A percentile compares a stretch with the other conserved stretches of the same genome.
Conservation (phyloP, 1,140 invertebrate genomes). For the Drosophila kohkoa region DNA sequence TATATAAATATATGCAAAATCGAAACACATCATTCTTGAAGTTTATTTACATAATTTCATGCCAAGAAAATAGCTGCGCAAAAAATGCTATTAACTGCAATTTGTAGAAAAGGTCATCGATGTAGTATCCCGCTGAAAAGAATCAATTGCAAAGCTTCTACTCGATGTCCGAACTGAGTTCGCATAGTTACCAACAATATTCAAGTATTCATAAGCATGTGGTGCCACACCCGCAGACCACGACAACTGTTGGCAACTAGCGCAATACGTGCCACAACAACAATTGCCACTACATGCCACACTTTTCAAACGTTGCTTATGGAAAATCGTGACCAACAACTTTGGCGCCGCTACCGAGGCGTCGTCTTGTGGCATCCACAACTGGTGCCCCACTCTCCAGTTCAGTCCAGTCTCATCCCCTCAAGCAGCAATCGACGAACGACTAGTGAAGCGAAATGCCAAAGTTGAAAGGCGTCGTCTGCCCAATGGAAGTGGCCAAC, state of each 20-base stretch:
- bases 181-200: constrained; percentile 21
- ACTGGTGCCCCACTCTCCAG: constrained; percentile 31
- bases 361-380: constrained; percentile 19
- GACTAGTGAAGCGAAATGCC: constrained; percentile 52
- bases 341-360: constrained; percentile 43
- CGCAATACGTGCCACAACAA: constrained; percentile 47
- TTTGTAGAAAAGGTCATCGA: constrained; percentile 38
- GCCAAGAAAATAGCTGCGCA: constrained; percentile 1
- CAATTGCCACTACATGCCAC: constrained; percentile 54
- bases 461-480: constrained; percentile 73
- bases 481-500: constrained; percentile 13
- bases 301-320: constrained; percentile 51
- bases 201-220: constrained; percentile 15
- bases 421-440: not conserved
- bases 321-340: constrained; percentile 47
- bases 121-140: not conserved
- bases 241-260: constrained; percentile 40
- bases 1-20: not conserved
- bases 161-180: constrained; percentile 13
- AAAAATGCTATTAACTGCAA: constrained; percentile 15
- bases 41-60: not conserved
- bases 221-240: constrained; percentile 44
- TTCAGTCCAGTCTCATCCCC: constrained; percentile 37
- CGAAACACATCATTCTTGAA: not conserved
- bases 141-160: constrained; percentile 23